A percentile compares a stretch with the other conserved stretches of the same genome.
Conservation (phyloP, 2,888 invertebrate species). For the Platycheirus albimanus region DNA sequence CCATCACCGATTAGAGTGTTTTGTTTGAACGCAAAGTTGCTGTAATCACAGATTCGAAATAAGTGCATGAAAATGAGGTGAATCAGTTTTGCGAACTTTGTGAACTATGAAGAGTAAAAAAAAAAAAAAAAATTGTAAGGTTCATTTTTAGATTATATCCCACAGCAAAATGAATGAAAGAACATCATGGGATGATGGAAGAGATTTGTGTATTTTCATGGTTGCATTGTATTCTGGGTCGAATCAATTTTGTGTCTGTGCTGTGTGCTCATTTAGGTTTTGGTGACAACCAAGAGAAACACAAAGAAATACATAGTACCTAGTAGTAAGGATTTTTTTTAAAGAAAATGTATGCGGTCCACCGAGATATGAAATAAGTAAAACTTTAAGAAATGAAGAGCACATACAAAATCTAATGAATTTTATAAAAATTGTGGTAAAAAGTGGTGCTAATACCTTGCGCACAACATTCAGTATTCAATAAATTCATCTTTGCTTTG, state of each 20-base stretch:
- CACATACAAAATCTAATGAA: no score
- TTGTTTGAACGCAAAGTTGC: conserved; percentile 17
- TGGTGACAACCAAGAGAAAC: background rate
- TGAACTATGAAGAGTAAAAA: conserved; percentile 14
- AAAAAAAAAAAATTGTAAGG: background rate
- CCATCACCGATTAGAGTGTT: conserved; percentile 29
- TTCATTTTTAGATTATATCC: conserved; percentile 15
- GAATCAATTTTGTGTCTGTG: background rate
- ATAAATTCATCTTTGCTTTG: no score
- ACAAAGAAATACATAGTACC: no score
- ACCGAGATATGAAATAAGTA: no score
- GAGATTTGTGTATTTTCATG: conserved; percentile 9
- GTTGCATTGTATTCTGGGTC: conserved; percentile 13
- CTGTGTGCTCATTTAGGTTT: background rate
- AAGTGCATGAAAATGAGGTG: conserved; percentile 30
- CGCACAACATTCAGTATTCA: no score
- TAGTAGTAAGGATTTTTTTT: no score
- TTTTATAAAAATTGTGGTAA: no score
- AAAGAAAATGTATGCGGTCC: no score
- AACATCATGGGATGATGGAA: conserved; percentile 3
- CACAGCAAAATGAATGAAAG: background rate
- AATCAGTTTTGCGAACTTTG: conserved; percentile 20
- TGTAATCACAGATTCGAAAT: conserved; percentile 33
- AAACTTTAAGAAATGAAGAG: no score
- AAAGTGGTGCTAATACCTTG: no score